Conservation (phyloP, 2,113 vertebrate species). For the Loxodonta africana region DNA sequence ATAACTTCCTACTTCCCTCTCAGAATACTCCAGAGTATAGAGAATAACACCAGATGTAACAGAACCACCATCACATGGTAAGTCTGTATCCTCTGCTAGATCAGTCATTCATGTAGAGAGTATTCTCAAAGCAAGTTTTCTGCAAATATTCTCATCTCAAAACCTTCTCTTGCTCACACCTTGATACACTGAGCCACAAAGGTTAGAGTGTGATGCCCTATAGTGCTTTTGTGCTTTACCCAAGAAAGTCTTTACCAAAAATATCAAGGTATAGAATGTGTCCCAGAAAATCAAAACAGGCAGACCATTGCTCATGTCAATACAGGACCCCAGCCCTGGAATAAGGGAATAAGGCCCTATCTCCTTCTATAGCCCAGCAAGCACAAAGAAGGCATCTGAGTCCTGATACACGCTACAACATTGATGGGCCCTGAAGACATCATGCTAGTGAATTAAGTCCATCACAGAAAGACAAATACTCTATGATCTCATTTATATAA, state of each 20-base stretch:
- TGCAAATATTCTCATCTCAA: background rate
- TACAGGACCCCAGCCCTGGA: background rate
- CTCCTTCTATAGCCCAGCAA: background rate
- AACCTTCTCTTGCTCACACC: background rate
- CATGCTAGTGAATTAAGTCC: background rate
- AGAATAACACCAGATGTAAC: fast-evolving
- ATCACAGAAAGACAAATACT: background rate
- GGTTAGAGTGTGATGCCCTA: background rate
- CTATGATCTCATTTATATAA: background rate
- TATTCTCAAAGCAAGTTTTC: background rate
- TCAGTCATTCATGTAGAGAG: background rate
- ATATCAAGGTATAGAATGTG: background rate
- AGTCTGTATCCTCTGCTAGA: fast-evolving
- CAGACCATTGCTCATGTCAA: fast-evolving
- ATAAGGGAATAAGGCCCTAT: fast-evolving
- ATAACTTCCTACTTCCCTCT: background rate
- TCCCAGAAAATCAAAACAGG: background rate
- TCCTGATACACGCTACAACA: background rate
- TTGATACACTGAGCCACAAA: background rate
- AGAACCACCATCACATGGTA: background rate
- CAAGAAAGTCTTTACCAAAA: background rate
- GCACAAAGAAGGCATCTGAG: background rate
- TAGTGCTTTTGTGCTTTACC: background rate
- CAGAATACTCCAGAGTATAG: background rate
- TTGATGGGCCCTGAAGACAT: background rate